phyloP scores from a whole-genome alignment of 2,113 vertebrate species.

The Platanista minor region DNA sequence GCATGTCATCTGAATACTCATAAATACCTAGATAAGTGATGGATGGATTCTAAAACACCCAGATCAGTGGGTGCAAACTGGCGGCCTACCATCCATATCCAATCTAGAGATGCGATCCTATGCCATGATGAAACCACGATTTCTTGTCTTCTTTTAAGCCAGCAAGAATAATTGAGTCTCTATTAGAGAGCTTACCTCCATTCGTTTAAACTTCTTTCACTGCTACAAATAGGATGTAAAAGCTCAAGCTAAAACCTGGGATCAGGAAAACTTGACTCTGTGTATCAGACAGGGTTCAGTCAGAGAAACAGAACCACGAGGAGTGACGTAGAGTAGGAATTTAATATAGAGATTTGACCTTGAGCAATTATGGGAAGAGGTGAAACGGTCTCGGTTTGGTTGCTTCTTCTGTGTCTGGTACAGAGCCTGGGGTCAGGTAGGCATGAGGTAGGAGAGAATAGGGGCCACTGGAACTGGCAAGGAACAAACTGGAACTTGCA shows the following conservation, averaged over 20 bases:
- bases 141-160: background rate
- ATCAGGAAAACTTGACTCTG: background rate
- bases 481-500: background rate
- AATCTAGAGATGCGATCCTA: background rate
- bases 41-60: background rate
- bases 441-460: background rate
- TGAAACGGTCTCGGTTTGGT: background rate
- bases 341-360: background rate
- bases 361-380: background rate
- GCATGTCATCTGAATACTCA: background rate
- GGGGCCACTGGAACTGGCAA: background rate
- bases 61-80: background rate
- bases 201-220: constrained; percentile 15
- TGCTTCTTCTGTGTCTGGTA: background rate
- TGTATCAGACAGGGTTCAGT: background rate
- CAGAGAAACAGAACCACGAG: background rate
- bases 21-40: background rate
- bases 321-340: background rate
- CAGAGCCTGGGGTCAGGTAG: background rate
- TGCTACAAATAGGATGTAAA: background rate
- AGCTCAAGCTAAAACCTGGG: background rate
- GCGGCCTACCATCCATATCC: background rate
- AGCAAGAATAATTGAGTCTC: background rate
- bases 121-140: background rate
- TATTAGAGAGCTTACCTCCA: background rate